phyloP scores from a whole-genome alignment of 2,113 vertebrate genomes.

The Syngnathus typhle region DNA sequence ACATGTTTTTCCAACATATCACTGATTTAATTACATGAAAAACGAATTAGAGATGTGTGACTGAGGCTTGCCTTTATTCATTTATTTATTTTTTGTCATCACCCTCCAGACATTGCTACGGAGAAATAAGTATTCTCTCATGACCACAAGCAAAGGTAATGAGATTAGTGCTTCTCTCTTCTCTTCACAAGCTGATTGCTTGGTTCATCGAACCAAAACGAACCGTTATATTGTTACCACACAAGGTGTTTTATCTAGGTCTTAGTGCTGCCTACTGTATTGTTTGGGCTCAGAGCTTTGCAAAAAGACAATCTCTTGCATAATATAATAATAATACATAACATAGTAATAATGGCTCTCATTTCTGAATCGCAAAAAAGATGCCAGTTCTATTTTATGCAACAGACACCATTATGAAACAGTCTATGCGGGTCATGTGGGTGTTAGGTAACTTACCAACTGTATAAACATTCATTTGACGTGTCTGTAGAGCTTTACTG shows the following conservation, averaged over 20 bases:
- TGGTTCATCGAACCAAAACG: conserved; percentile 50
- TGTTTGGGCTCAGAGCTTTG: conserved; percentile 38
- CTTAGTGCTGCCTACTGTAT: conserved; percentile 44
- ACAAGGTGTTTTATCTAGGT: conserved; percentile 50
- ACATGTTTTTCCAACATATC: conserved; percentile 71
- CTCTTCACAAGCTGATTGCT: conserved; percentile 45
- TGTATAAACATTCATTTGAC: conserved; percentile 2
- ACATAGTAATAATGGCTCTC: neutral
- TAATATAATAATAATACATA: neutral
- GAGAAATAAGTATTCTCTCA: conserved; percentile 57
- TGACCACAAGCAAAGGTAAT: conserved; percentile 62
- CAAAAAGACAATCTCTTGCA: conserved; percentile 1
- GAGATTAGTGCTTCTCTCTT: conserved; percentile 52
- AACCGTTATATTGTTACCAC: conserved; percentile 49
- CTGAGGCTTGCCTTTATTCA: conserved; percentile 34
- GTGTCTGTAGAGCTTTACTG: neutral
- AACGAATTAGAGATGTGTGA: conserved; percentile 60
- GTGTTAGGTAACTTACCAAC: conserved; percentile 4
- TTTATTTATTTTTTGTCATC: conserved; percentile 6
- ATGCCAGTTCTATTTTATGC: conserved; percentile 20
- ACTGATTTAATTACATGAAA: conserved; percentile 75
- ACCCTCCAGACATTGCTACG: conserved; percentile 41
- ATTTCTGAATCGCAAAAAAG: neutral
- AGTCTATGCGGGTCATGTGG: neutral
- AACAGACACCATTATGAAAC: conserved; percentile 9